Evolutionary conservation across 2,113 vertebrate species (phyloP).

Genomic region (Sylvilagus bachmani): DNA sequence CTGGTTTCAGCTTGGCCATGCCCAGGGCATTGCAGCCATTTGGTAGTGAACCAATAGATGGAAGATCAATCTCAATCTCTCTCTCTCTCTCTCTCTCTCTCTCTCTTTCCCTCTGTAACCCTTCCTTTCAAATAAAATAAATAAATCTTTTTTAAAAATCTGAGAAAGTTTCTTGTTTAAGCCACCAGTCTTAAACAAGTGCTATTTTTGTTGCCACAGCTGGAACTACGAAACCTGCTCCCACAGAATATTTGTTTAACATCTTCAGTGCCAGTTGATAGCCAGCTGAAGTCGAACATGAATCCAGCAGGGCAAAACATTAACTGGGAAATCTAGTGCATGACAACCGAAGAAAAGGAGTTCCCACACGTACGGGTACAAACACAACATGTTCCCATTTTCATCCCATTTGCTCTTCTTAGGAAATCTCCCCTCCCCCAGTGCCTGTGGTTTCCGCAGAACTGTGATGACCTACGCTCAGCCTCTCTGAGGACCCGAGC

Average conservation of each 20-base stretch:
- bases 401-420: background rate
- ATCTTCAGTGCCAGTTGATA: background rate
- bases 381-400: rapidly evolving
- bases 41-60: too few species aligned
- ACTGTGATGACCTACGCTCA: background rate
- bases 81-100: too few species aligned
- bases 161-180: background rate
- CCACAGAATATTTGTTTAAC: background rate
- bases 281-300: background rate
- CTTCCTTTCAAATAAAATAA: too few species aligned
- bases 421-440: background rate
- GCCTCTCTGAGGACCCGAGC: background rate
- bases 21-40: too few species aligned
- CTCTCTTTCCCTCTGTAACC: too few species aligned
- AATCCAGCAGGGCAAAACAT: background rate
- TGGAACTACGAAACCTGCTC: background rate
- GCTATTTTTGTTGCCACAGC: background rate
- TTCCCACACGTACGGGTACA: background rate
- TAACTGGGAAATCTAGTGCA: background rate
- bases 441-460: background rate
- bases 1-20: too few species aligned
- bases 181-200: background rate
- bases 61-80: too few species aligned
- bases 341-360: background rate
- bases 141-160: background rate